phyloP scores from a whole-genome alignment of 2,888 invertebrate genomes.

The Drosophila crucigera region DNA sequence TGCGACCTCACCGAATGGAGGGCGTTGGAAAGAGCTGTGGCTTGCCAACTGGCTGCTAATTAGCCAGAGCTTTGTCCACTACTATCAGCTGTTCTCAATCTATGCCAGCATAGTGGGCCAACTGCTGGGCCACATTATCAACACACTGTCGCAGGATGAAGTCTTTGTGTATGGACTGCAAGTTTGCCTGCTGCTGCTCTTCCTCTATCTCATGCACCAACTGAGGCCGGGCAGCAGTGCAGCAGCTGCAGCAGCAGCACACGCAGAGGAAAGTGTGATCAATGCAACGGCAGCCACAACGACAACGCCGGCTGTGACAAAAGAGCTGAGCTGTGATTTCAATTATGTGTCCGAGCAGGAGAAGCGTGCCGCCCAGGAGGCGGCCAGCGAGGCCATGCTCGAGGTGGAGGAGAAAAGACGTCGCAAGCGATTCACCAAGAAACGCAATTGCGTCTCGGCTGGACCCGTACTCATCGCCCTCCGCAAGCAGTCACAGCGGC shows the following conservation, averaged over 20 bases:
- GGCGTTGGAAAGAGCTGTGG: slow-evolving; percentile 34
- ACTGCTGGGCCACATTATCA: slow-evolving; percentile 31
- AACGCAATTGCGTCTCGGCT: slow-evolving; percentile 84
- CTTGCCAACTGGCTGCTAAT: slow-evolving; percentile 28
- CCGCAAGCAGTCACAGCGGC: slow-evolving; percentile 63
- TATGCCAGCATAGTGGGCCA: slow-evolving; percentile 29
- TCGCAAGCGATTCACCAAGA: slow-evolving; percentile 79
- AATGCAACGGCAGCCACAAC: slow-evolving; percentile 13
- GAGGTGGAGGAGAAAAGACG: slow-evolving; percentile 83
- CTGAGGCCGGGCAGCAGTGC: slow-evolving; percentile 33
- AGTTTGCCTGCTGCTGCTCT: slow-evolving; percentile 69
- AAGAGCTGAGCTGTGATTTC: slow-evolving; percentile 74
- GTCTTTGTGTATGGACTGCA: slow-evolving; percentile 77
- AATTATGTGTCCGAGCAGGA: slow-evolving; percentile 78
- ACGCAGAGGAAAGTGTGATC: background rate
- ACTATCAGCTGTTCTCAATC: slow-evolving; percentile 39
- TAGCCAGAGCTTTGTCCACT: slow-evolving; percentile 39
- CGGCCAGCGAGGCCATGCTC: slow-evolving; percentile 70
- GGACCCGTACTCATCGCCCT: slow-evolving; percentile 82
- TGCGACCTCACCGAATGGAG: slow-evolving; percentile 30
- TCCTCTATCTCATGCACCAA: slow-evolving; percentile 76
- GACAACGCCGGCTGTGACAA: slow-evolving; percentile 39
- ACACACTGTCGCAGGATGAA: slow-evolving; percentile 63
- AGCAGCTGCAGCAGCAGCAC: background rate
- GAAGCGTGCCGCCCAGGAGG: slow-evolving; percentile 70